These are phyloP conservation scores for Oscheius sp. DNA, from an alignment of 2,888 invertebrate genomes.

Conservation along the genomic window DNA sequence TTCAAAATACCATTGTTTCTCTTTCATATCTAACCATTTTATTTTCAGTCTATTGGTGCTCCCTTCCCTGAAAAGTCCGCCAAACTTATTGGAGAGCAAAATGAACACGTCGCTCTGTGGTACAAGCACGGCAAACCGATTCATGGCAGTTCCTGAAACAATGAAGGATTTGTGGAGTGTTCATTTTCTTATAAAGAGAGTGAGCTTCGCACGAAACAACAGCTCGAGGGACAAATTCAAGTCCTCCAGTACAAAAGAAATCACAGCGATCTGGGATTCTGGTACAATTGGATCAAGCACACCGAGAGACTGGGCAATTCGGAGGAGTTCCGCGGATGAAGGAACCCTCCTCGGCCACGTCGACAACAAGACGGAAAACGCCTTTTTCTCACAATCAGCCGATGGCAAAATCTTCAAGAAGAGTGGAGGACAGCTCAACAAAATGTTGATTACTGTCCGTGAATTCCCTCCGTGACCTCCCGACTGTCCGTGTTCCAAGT, in stretches of 20 bases:
- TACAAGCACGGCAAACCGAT: conserved; percentile 64
- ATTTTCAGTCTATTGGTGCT: conserved; percentile 26
- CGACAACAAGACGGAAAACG: conserved; percentile 68
- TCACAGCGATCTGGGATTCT: conserved; percentile 64
- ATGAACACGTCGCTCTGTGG: conserved; percentile 58
- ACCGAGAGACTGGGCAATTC: conserved; percentile 61
- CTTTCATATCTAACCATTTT: too few species aligned
- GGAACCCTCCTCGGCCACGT: conserved; percentile 62
- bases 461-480: conserved; percentile 53
- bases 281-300: conserved; percentile 71
- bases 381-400: conserved; percentile 63
- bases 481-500: conserved; percentile 31
- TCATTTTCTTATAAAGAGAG: conserved; percentile 62
- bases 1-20: too few species aligned
- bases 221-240: conserved; percentile 68
- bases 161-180: conserved; percentile 66
- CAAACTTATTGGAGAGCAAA: conserved; percentile 52
- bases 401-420: conserved; percentile 52
- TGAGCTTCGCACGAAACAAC: conserved; percentile 59
- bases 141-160: conserved; percentile 68
- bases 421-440: conserved; percentile 52
- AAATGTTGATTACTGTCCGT: conserved; percentile 67
- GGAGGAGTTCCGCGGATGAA: conserved; percentile 57
- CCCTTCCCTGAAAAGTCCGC: conserved; percentile 53
- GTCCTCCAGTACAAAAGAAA: conserved; percentile 69